Evolutionary conservation across 2,888 invertebrate species (phyloP).

Genomic region (Amblyjoppa proteus): DNA sequence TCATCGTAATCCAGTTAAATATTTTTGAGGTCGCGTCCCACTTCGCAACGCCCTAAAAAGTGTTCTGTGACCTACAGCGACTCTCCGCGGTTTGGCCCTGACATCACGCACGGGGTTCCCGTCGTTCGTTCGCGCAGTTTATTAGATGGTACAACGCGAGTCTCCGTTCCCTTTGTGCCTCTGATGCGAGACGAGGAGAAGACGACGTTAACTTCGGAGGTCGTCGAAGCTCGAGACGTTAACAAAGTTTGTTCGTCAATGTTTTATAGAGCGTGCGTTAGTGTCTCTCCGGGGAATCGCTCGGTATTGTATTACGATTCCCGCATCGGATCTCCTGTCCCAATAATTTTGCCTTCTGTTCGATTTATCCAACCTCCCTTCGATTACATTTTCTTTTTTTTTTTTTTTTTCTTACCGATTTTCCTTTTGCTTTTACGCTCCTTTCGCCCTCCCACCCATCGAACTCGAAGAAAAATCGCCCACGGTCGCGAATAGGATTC

Average conservation of each 20-base stretch:
- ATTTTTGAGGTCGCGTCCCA: constrained; percentile 76
- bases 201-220: background rate
- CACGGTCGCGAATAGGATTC: background rate
- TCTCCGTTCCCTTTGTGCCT: constrained; percentile 24
- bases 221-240: constrained; percentile 31
- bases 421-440: background rate
- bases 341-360: constrained; percentile 6
- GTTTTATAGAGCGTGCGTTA: constrained; percentile 29
- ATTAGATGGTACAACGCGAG: constrained; percentile 19
- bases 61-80: constrained; percentile 68
- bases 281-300: background rate
- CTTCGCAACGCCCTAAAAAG: constrained; percentile 66
- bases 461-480: background rate
- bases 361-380: background rate
- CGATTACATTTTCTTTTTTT: background rate
- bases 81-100: constrained; percentile 70
- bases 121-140: constrained; percentile 45
- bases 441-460: background rate
- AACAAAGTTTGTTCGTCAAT: constrained; percentile 49
- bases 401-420: background rate
- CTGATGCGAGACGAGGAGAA: constrained; percentile 4
- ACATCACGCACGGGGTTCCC: constrained; percentile 58
- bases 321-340: background rate
- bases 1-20: constrained; percentile 47
- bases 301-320: constrained; percentile 10